Evolutionary conservation across 2,888 invertebrate genomes (phyloP), one percentile per base, ranked within the genome.

Genomic region (Ceraclea dissimilis): DNA sequence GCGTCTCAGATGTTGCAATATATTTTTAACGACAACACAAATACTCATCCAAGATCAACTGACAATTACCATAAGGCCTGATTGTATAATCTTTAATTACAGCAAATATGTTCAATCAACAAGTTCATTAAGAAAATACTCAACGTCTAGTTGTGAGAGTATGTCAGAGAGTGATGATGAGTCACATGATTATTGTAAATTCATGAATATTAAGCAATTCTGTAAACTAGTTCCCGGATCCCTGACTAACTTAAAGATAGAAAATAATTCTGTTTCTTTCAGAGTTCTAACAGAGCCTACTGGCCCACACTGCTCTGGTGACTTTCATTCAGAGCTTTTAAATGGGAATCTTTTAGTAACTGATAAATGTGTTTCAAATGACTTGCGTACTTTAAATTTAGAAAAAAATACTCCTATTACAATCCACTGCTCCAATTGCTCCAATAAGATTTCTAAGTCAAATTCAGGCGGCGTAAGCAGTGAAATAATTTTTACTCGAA

Each of bases 1-100:
- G 6, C 70, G 80, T 19, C 64, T 84, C 63, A 73, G 81, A 55
- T 81, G 80, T 58, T 83, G 82, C 62, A 83, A 82, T 64, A 78
- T 82, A 66, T 74, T 82, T 43, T 76, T 74, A 11, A 76, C 77
- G 0, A 72, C 75, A 46, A 66, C 74, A 10, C 71, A 73, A 67
- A 69, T 75, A 53, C 71, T 67, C 43, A 74, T 71, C 61, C 70
- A 74, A 64, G 73, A 72, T 61, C 74, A 76, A 64, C 66, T 78
- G 55, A 76, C 75, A 68, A 71, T 78, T 44, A 75, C 68, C 65
- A 75, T 78, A 65, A 72, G 76, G 63, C 67, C 76, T 0, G 71
- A 74, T 64, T 72, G 73, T 61, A 76, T 78, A 1, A 66, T 76
- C 11, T 63, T 78, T 1, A 75, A 50, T 19, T 59, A 59, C 19